phyloP scores from a whole-genome alignment of 2,888 invertebrate species.

The Pogonocherus hispidulus region DNA sequence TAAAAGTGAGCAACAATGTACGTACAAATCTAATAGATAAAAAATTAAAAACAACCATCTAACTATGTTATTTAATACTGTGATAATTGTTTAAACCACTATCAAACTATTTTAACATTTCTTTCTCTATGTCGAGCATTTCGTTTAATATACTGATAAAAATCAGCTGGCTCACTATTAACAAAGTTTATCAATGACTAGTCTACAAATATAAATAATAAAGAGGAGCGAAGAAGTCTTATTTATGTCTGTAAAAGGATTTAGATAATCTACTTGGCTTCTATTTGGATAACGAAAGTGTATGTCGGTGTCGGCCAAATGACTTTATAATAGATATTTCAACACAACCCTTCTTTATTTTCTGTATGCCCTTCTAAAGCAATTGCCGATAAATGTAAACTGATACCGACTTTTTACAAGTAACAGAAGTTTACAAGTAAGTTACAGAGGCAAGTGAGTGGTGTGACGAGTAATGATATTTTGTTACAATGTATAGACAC shows the following conservation, averaged over 20 bases:
- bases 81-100: too few species aligned
- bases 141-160: too few species aligned
- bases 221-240: slow-evolving; percentile 13
- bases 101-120: too few species aligned
- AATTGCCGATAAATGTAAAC: slow-evolving; percentile 29
- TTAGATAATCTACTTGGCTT: slow-evolving; percentile 30
- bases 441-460: slow-evolving; percentile 21
- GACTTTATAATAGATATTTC: slow-evolving; percentile 27
- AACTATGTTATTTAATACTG: too few species aligned
- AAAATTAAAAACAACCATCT: too few species aligned
- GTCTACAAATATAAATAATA: slow-evolving; percentile 32
- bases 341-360: slow-evolving; percentile 29
- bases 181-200: slow-evolving; percentile 21
- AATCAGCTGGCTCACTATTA: too few species aligned
- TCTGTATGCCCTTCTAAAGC: slow-evolving; percentile 5
- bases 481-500: slow-evolving; percentile 3
- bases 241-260: slow-evolving; percentile 24
- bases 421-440: slow-evolving; percentile 25
- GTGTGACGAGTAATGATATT: background rate
- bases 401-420: slow-evolving; percentile 18
- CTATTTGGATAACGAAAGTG: slow-evolving; percentile 31
- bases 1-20: too few species aligned
- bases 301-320: slow-evolving; percentile 32
- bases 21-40: too few species aligned
- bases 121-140: too few species aligned